These are phyloP conservation scores for Linepithema humile DNA, from an alignment of 1,140 invertebrate genomes.

Conservation along the genomic window DNA sequence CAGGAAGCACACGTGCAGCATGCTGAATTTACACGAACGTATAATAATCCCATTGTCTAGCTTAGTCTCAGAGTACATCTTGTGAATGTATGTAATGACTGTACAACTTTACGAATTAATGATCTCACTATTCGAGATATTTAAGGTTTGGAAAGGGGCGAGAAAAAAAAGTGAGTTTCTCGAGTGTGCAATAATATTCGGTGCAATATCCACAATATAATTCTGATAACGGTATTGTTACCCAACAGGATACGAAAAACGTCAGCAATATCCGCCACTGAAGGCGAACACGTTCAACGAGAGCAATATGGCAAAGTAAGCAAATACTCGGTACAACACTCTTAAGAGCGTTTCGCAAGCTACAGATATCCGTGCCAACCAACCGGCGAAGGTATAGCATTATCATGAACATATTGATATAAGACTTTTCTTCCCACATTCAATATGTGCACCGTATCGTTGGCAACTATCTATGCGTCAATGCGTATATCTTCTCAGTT, in stretches of 20 bases:
- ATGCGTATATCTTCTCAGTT: background rate
- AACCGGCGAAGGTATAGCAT: background rate
- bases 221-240: constrained; percentile 15
- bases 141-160: background rate
- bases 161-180: background rate
- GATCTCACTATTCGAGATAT: background rate
- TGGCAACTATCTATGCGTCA: background rate
- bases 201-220: background rate
- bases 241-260: constrained; percentile 29
- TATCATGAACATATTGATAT: constrained; percentile 7
- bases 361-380: background rate
- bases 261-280: constrained; percentile 15
- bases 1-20: background rate
- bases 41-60: background rate
- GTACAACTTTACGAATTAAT: background rate
- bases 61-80: background rate
- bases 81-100: background rate
- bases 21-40: background rate
- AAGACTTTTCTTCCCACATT: background rate
- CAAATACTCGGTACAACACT: constrained; percentile 22
- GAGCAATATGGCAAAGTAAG: constrained; percentile 4
- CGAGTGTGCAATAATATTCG: background rate
- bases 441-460: too few species aligned
- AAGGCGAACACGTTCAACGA: constrained; percentile 20
- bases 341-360: constrained; percentile 25